A percentile compares a stretch with the other conserved stretches of the same genome.
These are phyloP conservation scores for Drosophila seguyi DNA, from an alignment of 1,140 invertebrate species.

Conservation along the genomic window DNA sequence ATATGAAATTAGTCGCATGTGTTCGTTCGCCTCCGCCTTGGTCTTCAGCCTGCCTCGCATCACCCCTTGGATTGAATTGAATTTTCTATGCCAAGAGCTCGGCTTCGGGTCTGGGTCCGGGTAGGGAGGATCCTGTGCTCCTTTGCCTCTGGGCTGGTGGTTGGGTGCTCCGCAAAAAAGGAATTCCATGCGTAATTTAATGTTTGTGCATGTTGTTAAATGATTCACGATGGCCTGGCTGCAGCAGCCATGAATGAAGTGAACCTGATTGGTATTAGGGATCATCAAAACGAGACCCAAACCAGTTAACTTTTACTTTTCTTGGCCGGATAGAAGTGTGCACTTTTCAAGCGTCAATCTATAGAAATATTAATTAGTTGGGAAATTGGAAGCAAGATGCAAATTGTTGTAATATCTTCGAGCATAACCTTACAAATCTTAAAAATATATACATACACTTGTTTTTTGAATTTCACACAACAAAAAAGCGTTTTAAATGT, in stretches of 20 bases:
- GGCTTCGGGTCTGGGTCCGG: conserved; percentile 5
- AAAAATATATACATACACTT: background rate
- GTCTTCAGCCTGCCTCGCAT: conserved; percentile 12
- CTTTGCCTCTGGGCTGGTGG: conserved; percentile 5
- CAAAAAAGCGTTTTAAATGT: conserved; percentile 60
- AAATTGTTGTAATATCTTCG: background rate
- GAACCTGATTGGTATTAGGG: conserved; percentile 30
- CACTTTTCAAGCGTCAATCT: background rate
- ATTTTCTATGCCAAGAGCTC: conserved; percentile 66
- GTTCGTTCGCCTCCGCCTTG: conserved; percentile 37
- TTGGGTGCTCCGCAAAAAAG: conserved; percentile 35
- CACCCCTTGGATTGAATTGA: conserved; percentile 65
- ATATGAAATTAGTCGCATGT: conserved; percentile 81
- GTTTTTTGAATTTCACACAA: conserved; percentile 5
- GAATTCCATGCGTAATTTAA: conserved; percentile 72
- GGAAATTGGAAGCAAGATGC: background rate
- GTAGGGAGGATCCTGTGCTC: background rate
- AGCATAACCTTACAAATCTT: conserved; percentile 2
- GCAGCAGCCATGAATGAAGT: conserved; percentile 31
- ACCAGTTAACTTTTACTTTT: conserved; percentile 5
- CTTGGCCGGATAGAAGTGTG: too few relatives aligned
- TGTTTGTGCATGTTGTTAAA: conserved; percentile 73
- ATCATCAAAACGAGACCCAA: conserved; percentile 10
- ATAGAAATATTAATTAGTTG: background rate
- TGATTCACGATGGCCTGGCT: conserved; percentile 58